Percentiles rank a stretch among this genome's conserved stretches.
Conservation (phyloP, 2,797 vertebrate genomes). For the Kryptolebias ocellatus region DNA sequence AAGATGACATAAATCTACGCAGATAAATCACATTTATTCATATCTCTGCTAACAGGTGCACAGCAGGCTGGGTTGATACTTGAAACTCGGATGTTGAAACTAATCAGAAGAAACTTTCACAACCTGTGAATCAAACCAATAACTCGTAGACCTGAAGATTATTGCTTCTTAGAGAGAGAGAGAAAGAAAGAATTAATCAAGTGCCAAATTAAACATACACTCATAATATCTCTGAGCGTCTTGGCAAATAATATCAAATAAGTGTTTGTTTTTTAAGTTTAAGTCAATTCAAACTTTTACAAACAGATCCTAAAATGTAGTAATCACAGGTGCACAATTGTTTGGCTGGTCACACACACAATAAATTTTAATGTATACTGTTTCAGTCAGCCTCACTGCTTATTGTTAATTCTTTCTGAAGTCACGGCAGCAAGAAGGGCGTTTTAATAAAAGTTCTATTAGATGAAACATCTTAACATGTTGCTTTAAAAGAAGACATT, state of each 20-base stretch:
- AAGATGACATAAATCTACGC: conserved; percentile 49
- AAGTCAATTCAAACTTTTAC: too few species aligned
- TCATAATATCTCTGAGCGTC: neutral
- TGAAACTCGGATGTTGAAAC: conserved; percentile 18
- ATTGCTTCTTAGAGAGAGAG: neutral
- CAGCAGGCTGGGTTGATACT: conserved; percentile 16
- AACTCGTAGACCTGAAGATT: neutral
- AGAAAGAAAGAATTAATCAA: neutral
- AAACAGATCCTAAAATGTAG: too few species aligned
- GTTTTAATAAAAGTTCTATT: neutral
- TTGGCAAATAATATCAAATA: neutral
- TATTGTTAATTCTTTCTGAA: too few species aligned
- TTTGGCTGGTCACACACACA: too few species aligned
- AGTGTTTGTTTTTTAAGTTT: neutral
- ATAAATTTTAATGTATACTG: too few species aligned
- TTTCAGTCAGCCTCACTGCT: too few species aligned
- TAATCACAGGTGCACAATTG: too few species aligned
- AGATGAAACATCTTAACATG: neutral
- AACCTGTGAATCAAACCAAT: conserved; percentile 14
- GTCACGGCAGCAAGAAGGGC: too few species aligned
- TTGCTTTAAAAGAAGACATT: neutral
- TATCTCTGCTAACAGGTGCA: conserved; percentile 54
- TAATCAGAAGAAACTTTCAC: conserved; percentile 10
- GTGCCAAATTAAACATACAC: neutral
- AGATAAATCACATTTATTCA: conserved; percentile 31